A percentile compares a stretch with the other conserved stretches of the same genome.
These are phyloP conservation scores for Frankliniella intonsa DNA, from an alignment of 2,888 invertebrate species.

Conservation along the genomic window DNA sequence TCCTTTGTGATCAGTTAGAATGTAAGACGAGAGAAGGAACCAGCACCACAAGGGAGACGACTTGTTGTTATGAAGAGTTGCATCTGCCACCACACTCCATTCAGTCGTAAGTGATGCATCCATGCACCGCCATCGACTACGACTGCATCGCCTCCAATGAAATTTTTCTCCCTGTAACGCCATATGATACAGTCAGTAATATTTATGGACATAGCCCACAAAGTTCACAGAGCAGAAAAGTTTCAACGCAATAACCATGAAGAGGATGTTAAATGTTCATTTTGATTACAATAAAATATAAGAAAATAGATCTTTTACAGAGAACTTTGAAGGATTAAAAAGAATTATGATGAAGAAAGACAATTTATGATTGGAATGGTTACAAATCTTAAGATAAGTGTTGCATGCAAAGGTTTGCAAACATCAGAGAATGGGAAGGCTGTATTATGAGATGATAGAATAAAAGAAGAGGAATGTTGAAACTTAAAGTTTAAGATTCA, in stretches of 20 bases:
- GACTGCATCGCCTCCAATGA: not conserved
- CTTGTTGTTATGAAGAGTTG: conserved; percentile 25
- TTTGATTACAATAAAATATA: too few relatives aligned
- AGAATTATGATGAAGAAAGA: not conserved
- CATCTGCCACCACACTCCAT: conserved; percentile 11
- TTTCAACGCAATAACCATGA: too few relatives aligned
- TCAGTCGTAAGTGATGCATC: conserved; percentile 19
- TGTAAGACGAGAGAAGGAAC: conserved; percentile 12
- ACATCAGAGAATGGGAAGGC: too few relatives aligned
- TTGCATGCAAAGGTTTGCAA: too few relatives aligned
- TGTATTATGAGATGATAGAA: too few relatives aligned
- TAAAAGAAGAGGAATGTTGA: too few relatives aligned
- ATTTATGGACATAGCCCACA: not conserved
- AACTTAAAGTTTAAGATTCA: not conserved
- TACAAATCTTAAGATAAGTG: too few relatives aligned
- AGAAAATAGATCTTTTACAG: not conserved
- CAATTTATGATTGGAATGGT: too few relatives aligned
- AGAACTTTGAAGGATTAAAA: not conserved
- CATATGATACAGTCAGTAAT: not conserved
- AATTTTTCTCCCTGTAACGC: conserved; percentile 5
- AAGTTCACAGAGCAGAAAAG: too few relatives aligned
- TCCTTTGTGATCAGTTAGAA: not conserved
- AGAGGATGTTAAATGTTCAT: too few relatives aligned
- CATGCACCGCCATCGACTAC: not conserved
- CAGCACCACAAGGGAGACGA: conserved; percentile 17